A percentile compares a stretch with the other conserved stretches of the same genome.
phyloP scores from a whole-genome alignment of 2,113 vertebrate species.

The Etia nguti region DNA sequence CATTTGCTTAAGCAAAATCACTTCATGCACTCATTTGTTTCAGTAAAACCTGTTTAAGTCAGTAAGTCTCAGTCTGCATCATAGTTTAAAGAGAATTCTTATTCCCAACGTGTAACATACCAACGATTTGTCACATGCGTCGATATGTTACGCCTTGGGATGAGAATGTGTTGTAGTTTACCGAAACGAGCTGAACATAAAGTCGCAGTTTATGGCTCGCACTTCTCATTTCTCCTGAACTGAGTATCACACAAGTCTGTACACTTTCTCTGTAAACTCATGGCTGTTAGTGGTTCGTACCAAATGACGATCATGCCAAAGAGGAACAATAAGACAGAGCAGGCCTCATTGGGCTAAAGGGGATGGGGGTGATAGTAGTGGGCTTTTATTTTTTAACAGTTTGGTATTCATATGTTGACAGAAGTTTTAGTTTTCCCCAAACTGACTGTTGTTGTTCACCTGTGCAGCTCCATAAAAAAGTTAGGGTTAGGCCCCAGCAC shows the following conservation, averaged over 20 bases:
- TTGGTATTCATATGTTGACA: not conserved
- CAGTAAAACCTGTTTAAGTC: rapidly evolving
- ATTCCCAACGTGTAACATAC: not conserved
- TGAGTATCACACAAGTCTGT: not conserved
- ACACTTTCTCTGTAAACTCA: not conserved
- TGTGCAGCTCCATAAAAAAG: too few species aligned
- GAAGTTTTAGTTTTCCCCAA: not conserved
- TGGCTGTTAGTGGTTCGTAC: rapidly evolving
- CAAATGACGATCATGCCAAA: rapidly evolving
- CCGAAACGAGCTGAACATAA: not conserved
- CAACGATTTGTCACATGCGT: not conserved
- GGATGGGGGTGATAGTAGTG: not conserved
- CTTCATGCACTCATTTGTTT: not conserved
- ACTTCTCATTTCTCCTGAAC: not conserved
- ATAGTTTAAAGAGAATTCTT: not conserved
- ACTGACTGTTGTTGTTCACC: not conserved
- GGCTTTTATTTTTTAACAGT: not conserved
- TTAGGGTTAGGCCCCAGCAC: too few species aligned
- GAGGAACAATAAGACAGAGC: not conserved
- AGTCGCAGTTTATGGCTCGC: not conserved
- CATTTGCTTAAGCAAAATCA: not conserved
- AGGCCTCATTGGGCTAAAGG: rapidly evolving
- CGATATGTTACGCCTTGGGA: not conserved
- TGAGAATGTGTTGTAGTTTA: not conserved
- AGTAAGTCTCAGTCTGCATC: not conserved